Conservation (phyloP, 2,797 vertebrate genomes). For the Uromys caudimaculatus region DNA sequence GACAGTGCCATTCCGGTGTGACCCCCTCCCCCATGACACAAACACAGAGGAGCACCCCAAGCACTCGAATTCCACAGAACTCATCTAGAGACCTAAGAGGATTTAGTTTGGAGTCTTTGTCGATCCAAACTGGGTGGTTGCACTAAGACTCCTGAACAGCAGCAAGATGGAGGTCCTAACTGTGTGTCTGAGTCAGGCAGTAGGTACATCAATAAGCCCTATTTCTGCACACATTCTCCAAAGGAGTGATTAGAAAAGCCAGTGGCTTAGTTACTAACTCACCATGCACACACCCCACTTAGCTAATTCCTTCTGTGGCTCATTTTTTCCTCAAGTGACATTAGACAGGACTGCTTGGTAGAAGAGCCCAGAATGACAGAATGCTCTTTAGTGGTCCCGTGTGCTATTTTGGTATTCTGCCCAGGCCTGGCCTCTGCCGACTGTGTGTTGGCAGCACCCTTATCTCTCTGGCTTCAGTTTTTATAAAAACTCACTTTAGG, state of each 20-base stretch:
- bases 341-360: background rate
- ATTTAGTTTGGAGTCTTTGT: background rate
- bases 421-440: background rate
- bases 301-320: background rate
- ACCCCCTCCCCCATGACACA: background rate
- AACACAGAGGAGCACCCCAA: too few species aligned
- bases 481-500: background rate
- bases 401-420: background rate
- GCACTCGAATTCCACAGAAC: background rate
- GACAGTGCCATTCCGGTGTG: too few species aligned
- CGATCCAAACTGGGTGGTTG: background rate
- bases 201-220: too few species aligned
- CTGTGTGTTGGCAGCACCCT: background rate
- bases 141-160: too few species aligned
- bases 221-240: background rate
- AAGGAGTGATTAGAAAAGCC: background rate
- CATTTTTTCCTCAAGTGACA: background rate
- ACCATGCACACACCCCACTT: background rate
- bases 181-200: background rate
- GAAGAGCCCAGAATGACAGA: fast-evolving
- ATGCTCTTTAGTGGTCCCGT: fast-evolving
- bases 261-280: background rate
- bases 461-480: background rate
- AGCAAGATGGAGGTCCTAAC: background rate
- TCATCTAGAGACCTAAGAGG: background rate